Conservation (phyloP, 2,797 vertebrate genomes). For the Taenioides sp. region DNA sequence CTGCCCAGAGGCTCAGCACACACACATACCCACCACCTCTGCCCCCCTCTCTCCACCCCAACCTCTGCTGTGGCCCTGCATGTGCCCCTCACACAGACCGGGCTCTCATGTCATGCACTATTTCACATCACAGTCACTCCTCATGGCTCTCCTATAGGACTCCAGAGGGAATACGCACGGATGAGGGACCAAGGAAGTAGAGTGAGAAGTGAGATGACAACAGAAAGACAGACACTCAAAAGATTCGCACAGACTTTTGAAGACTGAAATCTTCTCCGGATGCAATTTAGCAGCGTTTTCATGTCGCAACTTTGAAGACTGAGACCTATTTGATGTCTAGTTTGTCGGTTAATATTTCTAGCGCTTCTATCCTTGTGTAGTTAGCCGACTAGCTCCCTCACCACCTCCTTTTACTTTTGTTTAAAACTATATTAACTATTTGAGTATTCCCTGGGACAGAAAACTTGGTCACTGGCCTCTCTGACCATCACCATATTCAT, state of each 20-base stretch:
- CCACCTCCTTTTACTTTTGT: conserved; percentile 32
- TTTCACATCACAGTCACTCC: conserved; percentile 64
- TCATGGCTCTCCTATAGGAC: conserved; percentile 55
- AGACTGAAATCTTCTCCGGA: conserved; percentile 71
- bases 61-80: conserved; percentile 30
- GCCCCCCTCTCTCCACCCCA: conserved; percentile 10
- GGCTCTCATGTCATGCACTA: conserved; percentile 55
- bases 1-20: conserved; percentile 63
- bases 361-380: conserved; percentile 47
- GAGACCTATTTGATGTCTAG: conserved; percentile 68
- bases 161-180: conserved; percentile 41
- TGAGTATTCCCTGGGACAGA: not conserved
- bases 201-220: conserved; percentile 29
- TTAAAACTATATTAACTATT: not conserved
- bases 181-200: conserved; percentile 29
- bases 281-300: conserved; percentile 73
- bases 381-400: conserved; percentile 65
- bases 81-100: conserved; percentile 19
- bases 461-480: not conserved
- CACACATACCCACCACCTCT: not conserved
- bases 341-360: conserved; percentile 65
- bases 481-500: not conserved
- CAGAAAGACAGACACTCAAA: conserved; percentile 36
- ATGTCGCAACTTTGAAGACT: conserved; percentile 77
- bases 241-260: conserved; percentile 58